A percentile compares a stretch with the other conserved stretches of the same genome.
Evolutionary conservation across 92 coral and sea anemone species (phyloP).

Genomic region (Porites rus): DNA sequence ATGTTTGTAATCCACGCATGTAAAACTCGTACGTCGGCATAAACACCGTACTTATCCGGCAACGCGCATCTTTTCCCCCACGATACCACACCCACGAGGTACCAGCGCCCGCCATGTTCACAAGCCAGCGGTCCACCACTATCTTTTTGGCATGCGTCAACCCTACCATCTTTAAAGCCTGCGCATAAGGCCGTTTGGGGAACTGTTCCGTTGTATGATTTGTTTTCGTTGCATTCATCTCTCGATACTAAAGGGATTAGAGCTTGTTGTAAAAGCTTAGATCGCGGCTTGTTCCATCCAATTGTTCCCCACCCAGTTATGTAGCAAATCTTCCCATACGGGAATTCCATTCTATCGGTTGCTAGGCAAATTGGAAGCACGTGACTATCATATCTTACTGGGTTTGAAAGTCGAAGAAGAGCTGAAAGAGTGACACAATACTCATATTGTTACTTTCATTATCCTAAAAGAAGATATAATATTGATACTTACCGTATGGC

Average conservation of each 20-base stretch:
- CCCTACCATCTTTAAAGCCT: constrained; percentile 60
- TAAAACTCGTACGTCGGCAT: constrained; percentile 57
- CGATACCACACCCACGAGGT: constrained; percentile 68
- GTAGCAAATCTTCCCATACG: constrained; percentile 64
- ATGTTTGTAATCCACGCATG: constrained; percentile 53
- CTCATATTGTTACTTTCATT: too few relatives aligned
- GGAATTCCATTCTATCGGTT: neutral
- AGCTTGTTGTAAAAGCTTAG: constrained; percentile 54
- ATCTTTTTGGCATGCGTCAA: constrained; percentile 75
- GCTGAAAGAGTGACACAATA: constrained; percentile 32
- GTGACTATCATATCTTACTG: constrained; percentile 44
- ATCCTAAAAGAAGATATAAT: neutral
- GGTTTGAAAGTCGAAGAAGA: constrained; percentile 55
- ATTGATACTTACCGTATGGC: too few relatives aligned
- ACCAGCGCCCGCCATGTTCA: constrained; percentile 67
- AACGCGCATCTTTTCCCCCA: constrained; percentile 70
- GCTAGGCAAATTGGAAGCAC: constrained; percentile 74
- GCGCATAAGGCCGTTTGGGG: constrained; percentile 66
- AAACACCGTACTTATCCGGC: constrained; percentile 74
- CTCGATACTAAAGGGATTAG: constrained; percentile 55
- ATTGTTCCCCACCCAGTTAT: constrained; percentile 77
- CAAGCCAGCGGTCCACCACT: constrained; percentile 81
- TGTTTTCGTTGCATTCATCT: constrained; percentile 56
- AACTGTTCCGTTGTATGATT: constrained; percentile 68
- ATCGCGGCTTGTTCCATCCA: constrained; percentile 64